A percentile compares a stretch with the other conserved stretches of the same genome.
These are phyloP conservation scores for Petrolisthes cinctipes DNA, from an alignment of 2,888 invertebrate genomes.

Conservation along the genomic window DNA sequence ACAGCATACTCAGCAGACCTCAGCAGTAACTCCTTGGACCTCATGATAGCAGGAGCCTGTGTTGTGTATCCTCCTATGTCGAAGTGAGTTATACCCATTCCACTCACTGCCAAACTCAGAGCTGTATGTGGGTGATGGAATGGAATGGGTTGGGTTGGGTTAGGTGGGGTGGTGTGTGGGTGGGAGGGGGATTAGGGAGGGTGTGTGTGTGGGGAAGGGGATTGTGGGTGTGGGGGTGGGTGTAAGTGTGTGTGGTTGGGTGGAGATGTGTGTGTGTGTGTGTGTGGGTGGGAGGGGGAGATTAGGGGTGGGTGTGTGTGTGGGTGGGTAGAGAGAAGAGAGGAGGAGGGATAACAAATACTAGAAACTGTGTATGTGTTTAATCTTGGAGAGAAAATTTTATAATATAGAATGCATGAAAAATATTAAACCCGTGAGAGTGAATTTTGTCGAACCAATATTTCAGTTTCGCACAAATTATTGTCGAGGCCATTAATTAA, in stretches of 20 bases:
- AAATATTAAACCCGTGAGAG: too few relatives aligned
- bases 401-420: too few relatives aligned
- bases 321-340: background rate
- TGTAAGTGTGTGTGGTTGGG: background rate
- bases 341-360: background rate
- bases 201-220: too few relatives aligned
- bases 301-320: background rate
- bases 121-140: too few relatives aligned
- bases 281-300: background rate
- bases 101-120: conserved; percentile 66
- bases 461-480: too few relatives aligned
- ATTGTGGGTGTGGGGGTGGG: background rate
- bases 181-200: background rate
- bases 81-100: conserved; percentile 67
- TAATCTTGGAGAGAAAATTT: too few relatives aligned
- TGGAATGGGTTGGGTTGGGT: too few relatives aligned
- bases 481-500: too few relatives aligned
- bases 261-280: background rate
- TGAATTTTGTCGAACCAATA: background rate
- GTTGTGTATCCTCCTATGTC: conserved; percentile 68
- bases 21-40: conserved; percentile 66
- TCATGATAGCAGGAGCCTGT: conserved; percentile 59
- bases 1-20: conserved; percentile 67
- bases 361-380: too few relatives aligned
- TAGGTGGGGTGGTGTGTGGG: background rate